A percentile compares a stretch with the other conserved stretches of the same genome.
Conservation (phyloP, 2,888 invertebrate species). For the Tinea semifulvella region DNA sequence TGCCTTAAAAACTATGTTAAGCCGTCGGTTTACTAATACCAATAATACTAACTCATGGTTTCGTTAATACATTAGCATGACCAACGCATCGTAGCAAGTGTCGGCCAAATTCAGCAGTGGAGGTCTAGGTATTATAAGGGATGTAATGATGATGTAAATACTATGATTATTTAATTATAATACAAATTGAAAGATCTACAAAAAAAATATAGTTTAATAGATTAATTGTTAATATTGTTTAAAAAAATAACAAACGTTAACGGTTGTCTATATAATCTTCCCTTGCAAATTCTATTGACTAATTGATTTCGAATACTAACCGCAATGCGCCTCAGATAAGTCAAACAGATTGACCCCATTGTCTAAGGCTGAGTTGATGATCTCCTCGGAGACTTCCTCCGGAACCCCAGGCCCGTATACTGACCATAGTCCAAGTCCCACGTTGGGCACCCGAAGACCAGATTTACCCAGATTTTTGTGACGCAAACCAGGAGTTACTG, state of each 20-base stretch:
- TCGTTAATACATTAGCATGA: no score
- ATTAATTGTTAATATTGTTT: neutral
- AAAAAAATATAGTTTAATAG: neutral
- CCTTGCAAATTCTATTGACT: slow-evolving; percentile 9
- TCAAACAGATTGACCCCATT: slow-evolving; percentile 97
- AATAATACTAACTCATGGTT: no score
- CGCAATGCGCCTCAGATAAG: slow-evolving; percentile 91
- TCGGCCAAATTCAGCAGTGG: no score
- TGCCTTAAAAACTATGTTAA: no score
- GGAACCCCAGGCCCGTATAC: slow-evolving; percentile 80
- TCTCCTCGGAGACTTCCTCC: slow-evolving; percentile 89
- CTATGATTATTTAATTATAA: no score
- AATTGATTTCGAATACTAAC: slow-evolving; percentile 48
- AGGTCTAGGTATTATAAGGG: no score
- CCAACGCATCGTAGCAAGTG: no score
- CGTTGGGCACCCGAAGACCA: slow-evolving; percentile 92
- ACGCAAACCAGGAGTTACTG: slow-evolving; percentile 82
- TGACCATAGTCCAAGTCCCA: slow-evolving; percentile 94
- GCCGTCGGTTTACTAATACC: no score
- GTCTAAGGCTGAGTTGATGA: slow-evolving; percentile 91
- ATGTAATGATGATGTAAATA: no score
- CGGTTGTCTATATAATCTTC: no score
- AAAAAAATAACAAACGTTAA: no score
- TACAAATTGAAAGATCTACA: no score
- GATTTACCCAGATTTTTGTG: slow-evolving; percentile 96